phyloP scores from a whole-genome alignment of 2,113 vertebrate species.

The Coptodon rendalli region DNA sequence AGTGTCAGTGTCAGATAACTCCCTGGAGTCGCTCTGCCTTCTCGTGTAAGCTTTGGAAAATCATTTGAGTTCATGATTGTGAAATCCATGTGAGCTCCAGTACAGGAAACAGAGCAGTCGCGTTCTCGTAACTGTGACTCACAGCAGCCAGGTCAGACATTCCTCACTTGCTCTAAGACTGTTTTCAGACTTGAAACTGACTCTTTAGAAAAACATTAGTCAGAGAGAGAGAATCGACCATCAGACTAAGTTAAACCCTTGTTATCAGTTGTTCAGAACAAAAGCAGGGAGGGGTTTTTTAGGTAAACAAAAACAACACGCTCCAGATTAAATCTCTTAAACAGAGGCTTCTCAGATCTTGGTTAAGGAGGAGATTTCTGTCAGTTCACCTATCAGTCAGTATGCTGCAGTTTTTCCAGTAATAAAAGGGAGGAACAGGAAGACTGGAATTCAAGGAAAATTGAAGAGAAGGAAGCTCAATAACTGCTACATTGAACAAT shows the following conservation, averaged over 20 bases:
- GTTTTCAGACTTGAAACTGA: conserved; percentile 54
- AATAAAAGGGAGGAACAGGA: neutral
- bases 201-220: neutral
- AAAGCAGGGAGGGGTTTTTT: neutral
- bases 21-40: neutral
- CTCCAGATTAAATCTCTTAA: neutral
- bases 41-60: neutral
- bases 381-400: neutral
- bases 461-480: neutral
- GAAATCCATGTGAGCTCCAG: conserved; percentile 17
- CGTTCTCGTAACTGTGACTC: conserved; percentile 46
- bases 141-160: conserved; percentile 66
- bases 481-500: neutral
- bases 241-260: neutral
- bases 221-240: neutral
- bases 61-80: neutral
- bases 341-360: neutral
- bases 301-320: neutral
- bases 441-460: neutral
- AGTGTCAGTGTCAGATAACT: neutral
- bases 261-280: neutral
- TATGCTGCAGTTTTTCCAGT: neutral
- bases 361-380: neutral
- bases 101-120: conserved; percentile 23
- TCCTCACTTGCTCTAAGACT: neutral